Evolutionary conservation across 2,888 invertebrate species (phyloP).

Genomic region (Neria commutata): DNA sequence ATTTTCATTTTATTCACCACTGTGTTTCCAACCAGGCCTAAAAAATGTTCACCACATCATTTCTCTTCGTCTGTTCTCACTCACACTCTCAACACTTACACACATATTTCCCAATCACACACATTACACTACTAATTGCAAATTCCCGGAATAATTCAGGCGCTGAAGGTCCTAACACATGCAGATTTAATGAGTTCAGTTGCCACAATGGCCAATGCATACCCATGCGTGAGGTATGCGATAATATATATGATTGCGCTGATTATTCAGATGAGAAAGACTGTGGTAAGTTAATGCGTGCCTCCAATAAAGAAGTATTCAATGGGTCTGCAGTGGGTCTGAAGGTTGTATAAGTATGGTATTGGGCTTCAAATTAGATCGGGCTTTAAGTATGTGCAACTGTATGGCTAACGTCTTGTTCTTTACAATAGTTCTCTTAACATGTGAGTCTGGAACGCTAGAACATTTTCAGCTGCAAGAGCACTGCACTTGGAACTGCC

Average conservation of each 20-base stretch:
- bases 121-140: conserved; percentile 15
- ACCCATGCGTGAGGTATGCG: conserved; percentile 66
- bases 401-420: too few species aligned
- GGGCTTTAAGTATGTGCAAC: not conserved
- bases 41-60: not conserved
- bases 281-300: conserved; percentile 80
- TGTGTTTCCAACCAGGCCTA: not conserved
- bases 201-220: conserved; percentile 73
- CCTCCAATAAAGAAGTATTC: too few species aligned
- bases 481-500: too few species aligned
- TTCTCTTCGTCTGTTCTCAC: not conserved
- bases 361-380: not conserved
- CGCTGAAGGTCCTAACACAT: conserved; percentile 44
- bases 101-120: not conserved
- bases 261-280: conserved; percentile 79
- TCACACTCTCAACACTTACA: not conserved
- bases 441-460: too few species aligned
- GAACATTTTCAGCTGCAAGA: too few species aligned
- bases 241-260: conserved; percentile 71
- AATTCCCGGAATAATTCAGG: conserved; percentile 30
- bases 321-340: too few species aligned
- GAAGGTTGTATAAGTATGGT: too few species aligned
- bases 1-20: not conserved
- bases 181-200: conserved; percentile 66
- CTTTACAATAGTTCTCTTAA: too few species aligned